phyloP scores from a whole-genome alignment of 2,888 invertebrate genomes.

The Mallateleia sp. region DNA sequence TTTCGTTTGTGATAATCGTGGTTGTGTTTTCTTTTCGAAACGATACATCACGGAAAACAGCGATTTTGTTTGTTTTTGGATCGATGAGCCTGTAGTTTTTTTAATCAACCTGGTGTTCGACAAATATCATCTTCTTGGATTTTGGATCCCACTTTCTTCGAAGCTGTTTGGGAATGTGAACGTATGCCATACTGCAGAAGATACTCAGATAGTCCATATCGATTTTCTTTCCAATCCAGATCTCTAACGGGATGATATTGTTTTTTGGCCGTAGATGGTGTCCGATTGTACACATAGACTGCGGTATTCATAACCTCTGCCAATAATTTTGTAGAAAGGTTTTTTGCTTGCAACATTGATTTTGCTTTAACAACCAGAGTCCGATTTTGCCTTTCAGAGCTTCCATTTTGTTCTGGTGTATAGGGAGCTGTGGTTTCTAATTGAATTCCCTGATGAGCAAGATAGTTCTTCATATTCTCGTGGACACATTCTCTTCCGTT shows the following conservation, averaged over 20 bases:
- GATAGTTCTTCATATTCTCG: slow-evolving; percentile 9
- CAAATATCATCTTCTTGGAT: neutral
- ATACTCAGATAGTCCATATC: neutral
- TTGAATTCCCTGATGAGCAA: neutral
- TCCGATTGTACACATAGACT: neutral
- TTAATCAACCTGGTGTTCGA: neutral
- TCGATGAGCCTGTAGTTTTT: neutral
- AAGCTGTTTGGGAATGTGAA: neutral
- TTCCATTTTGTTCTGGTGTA: slow-evolving; percentile 20
- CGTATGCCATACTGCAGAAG: neutral
- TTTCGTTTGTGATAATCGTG: too few species aligned
- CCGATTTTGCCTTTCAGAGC: slow-evolving; percentile 19
- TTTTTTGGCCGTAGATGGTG: neutral
- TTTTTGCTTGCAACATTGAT: neutral
- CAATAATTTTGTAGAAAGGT: slow-evolving; percentile 9
- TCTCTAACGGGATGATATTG: neutral
- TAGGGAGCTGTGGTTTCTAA: slow-evolving; percentile 11
- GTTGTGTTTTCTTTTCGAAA: too few species aligned
- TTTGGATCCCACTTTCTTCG: slow-evolving; percentile 1
- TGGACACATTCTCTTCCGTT: neutral
- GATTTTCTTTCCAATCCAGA: neutral
- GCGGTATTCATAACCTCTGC: slow-evolving; percentile 26
- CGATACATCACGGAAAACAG: neutral
- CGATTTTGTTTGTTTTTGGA: neutral
- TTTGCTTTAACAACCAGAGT: slow-evolving; percentile 16